phyloP scores from a whole-genome alignment of 2,113 vertebrate species.

The Pseudorasbora parva region DNA sequence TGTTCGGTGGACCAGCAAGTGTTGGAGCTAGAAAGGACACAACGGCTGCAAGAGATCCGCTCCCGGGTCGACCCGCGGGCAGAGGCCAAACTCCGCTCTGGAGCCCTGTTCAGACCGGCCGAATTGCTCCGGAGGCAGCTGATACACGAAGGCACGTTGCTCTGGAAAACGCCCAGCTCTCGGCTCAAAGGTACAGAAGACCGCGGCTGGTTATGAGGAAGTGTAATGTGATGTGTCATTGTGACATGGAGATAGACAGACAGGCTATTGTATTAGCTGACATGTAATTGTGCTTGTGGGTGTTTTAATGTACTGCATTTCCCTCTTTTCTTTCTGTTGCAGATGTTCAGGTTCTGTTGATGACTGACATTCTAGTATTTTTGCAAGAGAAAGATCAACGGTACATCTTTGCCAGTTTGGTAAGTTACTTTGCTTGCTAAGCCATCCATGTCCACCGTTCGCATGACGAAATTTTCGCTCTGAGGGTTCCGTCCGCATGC shows the following conservation, averaged over 20 bases:
- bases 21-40: conserved; percentile 81
- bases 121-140: conserved; percentile 85
- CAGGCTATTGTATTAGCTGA: background rate
- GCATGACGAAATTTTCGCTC: no score
- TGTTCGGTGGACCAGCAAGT: conserved; percentile 86
- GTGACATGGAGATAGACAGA: background rate
- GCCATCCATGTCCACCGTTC: no score
- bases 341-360: conserved; percentile 89
- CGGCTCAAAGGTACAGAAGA: conserved; percentile 83
- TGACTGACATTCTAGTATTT: conserved; percentile 90
- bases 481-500: no score
- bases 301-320: conserved; percentile 19
- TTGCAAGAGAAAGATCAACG: conserved; percentile 95
- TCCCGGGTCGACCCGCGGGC: conserved; percentile 80
- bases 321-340: conserved; percentile 38
- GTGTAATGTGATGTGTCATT: conserved; percentile 2
- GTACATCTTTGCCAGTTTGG: conserved; percentile 87
- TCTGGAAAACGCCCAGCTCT: conserved; percentile 84
- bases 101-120: conserved; percentile 79
- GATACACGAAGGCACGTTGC: conserved; percentile 84
- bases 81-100: conserved; percentile 72
- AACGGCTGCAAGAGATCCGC: conserved; percentile 86
- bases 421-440: conserved; percentile 67
- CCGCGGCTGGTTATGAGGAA: conserved; percentile 4
- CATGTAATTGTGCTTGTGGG: background rate